These are phyloP conservation scores for Zaprionus kolodkinae DNA, from an alignment of 1,140 invertebrate species.

Conservation along the genomic window DNA sequence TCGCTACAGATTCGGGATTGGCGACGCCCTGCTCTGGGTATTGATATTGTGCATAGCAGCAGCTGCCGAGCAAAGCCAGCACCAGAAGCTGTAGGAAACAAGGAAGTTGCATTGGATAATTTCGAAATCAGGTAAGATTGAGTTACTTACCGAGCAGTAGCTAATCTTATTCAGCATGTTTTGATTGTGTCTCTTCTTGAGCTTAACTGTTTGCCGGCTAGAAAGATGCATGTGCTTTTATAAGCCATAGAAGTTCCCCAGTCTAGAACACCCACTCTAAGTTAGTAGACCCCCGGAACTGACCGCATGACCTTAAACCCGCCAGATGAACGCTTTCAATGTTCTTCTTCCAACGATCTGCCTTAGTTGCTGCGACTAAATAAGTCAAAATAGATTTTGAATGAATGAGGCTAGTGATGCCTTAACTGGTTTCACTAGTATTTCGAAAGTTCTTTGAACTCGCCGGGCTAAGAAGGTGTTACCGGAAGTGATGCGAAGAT, in stretches of 20 bases:
- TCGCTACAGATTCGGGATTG: background rate
- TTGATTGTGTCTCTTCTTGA: constrained; percentile 45
- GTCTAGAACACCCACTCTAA: constrained; percentile 38
- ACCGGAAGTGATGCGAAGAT: constrained; percentile 57
- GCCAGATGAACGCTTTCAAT: constrained; percentile 63
- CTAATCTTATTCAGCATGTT: constrained; percentile 60
- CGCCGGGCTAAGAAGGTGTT: constrained; percentile 72
- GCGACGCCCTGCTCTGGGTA: constrained; percentile 49
- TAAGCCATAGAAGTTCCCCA: constrained; percentile 39
- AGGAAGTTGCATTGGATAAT: background rate
- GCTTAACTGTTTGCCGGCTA: constrained; percentile 55
- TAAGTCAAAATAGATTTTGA: constrained; percentile 49
- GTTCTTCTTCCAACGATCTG: constrained; percentile 68
- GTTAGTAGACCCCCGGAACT: constrained; percentile 54
- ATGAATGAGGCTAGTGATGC: constrained; percentile 23
- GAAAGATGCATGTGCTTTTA: constrained; percentile 54
- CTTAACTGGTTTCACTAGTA: constrained; percentile 59
- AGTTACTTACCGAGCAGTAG: constrained; percentile 54
- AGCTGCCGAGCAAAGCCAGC: constrained; percentile 47
- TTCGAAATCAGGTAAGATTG: background rate
- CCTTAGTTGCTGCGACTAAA: constrained; percentile 69
- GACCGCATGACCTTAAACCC: constrained; percentile 68
- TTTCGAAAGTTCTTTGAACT: constrained; percentile 69
- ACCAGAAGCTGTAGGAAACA: constrained; percentile 40
- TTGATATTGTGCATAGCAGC: constrained; percentile 59